Percentiles rank a stretch among this genome's conserved stretches.
Evolutionary conservation across 2,888 invertebrate genomes (phyloP).

Genomic region (Eulithis testata): DNA sequence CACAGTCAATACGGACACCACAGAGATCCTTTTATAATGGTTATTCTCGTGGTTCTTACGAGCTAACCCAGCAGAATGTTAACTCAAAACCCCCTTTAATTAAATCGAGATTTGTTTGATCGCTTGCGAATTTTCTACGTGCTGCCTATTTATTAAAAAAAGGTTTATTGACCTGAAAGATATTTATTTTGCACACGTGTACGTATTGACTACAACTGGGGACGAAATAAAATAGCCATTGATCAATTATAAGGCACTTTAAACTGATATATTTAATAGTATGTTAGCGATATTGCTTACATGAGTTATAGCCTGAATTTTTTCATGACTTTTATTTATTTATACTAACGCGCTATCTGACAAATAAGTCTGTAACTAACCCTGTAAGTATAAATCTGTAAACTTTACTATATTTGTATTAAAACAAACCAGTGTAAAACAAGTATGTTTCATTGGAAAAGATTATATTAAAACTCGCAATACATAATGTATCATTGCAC

Average conservation of each 20-base stretch:
- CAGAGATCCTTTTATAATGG: slow-evolving; percentile 30
- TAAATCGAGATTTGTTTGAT: slow-evolving; percentile 36
- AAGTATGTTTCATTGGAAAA: too few relatives aligned
- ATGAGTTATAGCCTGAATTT: too few relatives aligned
- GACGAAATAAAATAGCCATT: slow-evolving; percentile 37
- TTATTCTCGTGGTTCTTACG: slow-evolving; percentile 11
- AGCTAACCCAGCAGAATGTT: slow-evolving; percentile 25
- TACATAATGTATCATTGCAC: too few relatives aligned
- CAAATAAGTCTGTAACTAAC: too few relatives aligned
- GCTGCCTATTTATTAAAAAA: slow-evolving; percentile 34
- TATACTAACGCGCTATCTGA: too few relatives aligned
- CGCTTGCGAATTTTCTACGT: slow-evolving; percentile 40
- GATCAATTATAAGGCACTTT: slow-evolving; percentile 29
- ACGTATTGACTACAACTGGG: slow-evolving; percentile 33
- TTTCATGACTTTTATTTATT: too few relatives aligned
- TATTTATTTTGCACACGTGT: slow-evolving; percentile 39
- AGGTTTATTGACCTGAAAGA: slow-evolving; percentile 39
- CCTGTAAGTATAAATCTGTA: too few relatives aligned
- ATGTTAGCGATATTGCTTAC: slow-evolving; percentile 5
- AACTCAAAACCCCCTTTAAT: slow-evolving; percentile 29
- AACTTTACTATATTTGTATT: too few relatives aligned
- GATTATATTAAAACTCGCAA: too few relatives aligned
- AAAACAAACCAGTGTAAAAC: too few relatives aligned
- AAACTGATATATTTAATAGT: slow-evolving; percentile 35
- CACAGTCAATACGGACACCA: slow-evolving; percentile 17